A percentile compares a stretch with the other conserved stretches of the same genome.
phyloP scores from a whole-genome alignment of 2,797 vertebrate genomes.

The Hydrophis major region DNA sequence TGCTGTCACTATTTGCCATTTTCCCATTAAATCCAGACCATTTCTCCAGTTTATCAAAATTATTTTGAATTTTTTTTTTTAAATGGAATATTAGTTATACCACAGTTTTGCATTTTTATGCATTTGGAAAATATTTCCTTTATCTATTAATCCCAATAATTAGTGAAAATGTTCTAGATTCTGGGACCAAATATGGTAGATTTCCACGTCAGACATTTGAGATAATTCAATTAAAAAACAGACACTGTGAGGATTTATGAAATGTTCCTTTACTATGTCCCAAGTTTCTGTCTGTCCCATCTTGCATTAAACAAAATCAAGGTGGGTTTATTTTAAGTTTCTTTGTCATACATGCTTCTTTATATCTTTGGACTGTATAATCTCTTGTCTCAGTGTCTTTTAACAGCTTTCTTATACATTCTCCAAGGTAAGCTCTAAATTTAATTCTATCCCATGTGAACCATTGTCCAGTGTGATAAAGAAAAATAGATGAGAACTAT shows the following conservation, averaged over 20 bases:
- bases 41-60: not conserved
- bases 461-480: not conserved
- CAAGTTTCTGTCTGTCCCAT: not conserved
- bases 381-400: not conserved
- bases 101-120: not conserved
- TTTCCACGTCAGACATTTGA: not conserved
- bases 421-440: not conserved
- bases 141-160: not conserved
- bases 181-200: not conserved
- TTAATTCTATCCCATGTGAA: not conserved
- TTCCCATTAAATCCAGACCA: not conserved
- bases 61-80: not conserved
- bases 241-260: not conserved
- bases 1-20: not conserved
- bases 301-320: not conserved
- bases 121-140: not conserved
- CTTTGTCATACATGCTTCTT: not conserved
- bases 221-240: not conserved
- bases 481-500: not conserved
- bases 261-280: not conserved
- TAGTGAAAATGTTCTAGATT: not conserved
- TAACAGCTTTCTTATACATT: not conserved
- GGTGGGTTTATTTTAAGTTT: not conserved
- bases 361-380: not conserved
- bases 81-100: not conserved